phyloP scores from a whole-genome alignment of 1,140 invertebrate species.

The Aphidius ervi region DNA sequence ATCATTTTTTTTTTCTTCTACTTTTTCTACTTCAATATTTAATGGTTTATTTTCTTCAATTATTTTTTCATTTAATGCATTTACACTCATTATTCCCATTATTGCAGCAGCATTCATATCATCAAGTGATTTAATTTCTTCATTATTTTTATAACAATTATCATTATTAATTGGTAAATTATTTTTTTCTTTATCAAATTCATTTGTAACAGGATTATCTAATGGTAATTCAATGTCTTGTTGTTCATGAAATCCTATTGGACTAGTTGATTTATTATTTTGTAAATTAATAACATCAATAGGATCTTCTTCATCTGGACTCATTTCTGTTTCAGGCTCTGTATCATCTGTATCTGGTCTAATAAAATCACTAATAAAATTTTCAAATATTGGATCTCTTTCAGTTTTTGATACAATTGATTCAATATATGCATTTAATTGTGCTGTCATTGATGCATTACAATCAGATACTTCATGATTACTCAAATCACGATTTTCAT shows the following conservation, averaged over 20 bases:
- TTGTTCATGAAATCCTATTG: neutral
- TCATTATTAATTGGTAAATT: slow-evolving; percentile 4
- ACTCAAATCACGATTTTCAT: slow-evolving; percentile 48
- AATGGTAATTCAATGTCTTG: neutral
- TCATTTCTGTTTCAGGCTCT: slow-evolving; percentile 36
- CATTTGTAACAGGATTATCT: slow-evolving; percentile 27
- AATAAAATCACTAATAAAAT: slow-evolving; percentile 48
- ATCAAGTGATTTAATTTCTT: slow-evolving; percentile 31
- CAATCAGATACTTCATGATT: slow-evolving; percentile 34
- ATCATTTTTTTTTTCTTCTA: neutral
- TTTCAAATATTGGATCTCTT: slow-evolving; percentile 50
- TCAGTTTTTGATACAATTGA: slow-evolving; percentile 47
- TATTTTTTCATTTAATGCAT: neutral
- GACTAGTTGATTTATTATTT: neutral
- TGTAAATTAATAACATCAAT: too few relatives aligned
- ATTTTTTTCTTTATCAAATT: slow-evolving; percentile 12
- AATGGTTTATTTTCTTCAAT: slow-evolving; percentile 29
- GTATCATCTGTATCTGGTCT: slow-evolving; percentile 22
- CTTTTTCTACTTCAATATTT: neutral
- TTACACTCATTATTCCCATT: slow-evolving; percentile 42
- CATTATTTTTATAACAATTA: neutral
- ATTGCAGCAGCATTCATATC: slow-evolving; percentile 48
- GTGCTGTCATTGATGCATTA: slow-evolving; percentile 44
- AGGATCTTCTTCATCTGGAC: slow-evolving; percentile 36
- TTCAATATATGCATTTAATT: slow-evolving; percentile 47